Percentiles rank a stretch among this genome's conserved stretches.
Conservation (phyloP, 2,797 vertebrate genomes). For the Scleropages formosus region DNA sequence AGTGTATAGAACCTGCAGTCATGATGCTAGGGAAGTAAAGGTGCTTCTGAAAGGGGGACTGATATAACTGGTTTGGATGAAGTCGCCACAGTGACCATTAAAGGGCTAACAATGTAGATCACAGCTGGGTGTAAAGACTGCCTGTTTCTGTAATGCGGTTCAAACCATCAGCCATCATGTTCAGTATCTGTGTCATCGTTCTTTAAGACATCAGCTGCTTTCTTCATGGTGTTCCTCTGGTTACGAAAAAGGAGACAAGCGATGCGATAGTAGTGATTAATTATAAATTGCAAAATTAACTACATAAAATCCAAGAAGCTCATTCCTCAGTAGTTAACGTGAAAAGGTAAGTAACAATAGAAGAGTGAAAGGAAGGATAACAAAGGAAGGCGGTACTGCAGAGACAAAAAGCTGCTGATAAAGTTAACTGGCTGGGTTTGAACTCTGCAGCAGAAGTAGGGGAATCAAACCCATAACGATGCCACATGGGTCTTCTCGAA, state of each 20-base stretch:
- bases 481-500: neutral
- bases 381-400: neutral
- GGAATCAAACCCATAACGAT: neutral
- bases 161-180: neutral
- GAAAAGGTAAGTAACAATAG: neutral
- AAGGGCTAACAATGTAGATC: too few relatives aligned
- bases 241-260: too few relatives aligned
- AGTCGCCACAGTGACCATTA: too few relatives aligned
- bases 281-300: neutral
- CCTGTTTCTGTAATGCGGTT: too few relatives aligned
- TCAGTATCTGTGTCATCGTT: neutral
- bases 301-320: neutral
- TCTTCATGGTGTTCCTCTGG: conserved; percentile 1
- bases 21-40: too few relatives aligned
- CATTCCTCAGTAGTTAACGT: neutral
- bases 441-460: neutral
- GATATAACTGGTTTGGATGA: too few relatives aligned
- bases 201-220: conserved; percentile 21
- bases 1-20: conserved; percentile 24
- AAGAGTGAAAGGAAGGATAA: neutral
- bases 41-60: too few relatives aligned
- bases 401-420: conserved; percentile 36
- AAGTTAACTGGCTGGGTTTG: neutral
- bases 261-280: too few relatives aligned
- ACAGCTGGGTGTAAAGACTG: too few relatives aligned